Base-by-base conservation (phyloP, 2,797 vertebrate genomes). In the Gymnodraco acuticeps region DNA sequence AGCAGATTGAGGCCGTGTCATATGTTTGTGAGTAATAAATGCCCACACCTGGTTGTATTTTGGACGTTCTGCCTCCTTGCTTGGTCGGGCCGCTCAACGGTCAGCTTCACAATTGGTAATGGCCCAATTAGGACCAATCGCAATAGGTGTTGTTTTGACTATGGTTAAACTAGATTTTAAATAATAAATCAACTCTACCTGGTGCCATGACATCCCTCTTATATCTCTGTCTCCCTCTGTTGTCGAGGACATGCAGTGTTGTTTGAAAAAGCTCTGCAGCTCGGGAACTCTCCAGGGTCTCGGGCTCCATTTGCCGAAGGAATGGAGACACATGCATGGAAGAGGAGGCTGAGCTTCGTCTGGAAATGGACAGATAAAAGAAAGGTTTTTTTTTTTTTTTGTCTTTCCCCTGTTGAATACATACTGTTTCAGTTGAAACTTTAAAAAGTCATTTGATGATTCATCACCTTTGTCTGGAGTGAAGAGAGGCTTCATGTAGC, bases 261-360 rank as follows among this genome's bases (percentile, higher is more conserved):
- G 89, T 87, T 79, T 96, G 96, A 92, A 96, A 97, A 83, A 95
- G 75, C 83, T 97, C 96, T 0, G 96, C 96, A 14, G 96, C 95
- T 84, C 70, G 92, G 78, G 94, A 93, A 73, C 94, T 60, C 50
- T 91, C 90, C 61, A 65, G 75, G 43, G 89, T 95, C 15, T 95
- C 92, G 8, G 88, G 74, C 73, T 95, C 93, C 0, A 88, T 86
- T 83, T 90, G 88, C 46, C 95, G 95, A 56, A 87, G 90, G 59
- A 96, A 93, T 46, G 88, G 70, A 78, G 95, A 92, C 61, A 92
- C 87, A 23, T 74, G 86, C 4, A 72, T 23, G 12, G 93, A 90
- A 43, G 90, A 81, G 2, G 58, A 14, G 52, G 54, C 13, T 31
- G 77, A 77, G 17, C 66, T 88, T 65, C 42, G 87, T 68, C 89